phyloP scores from a whole-genome alignment of 1,140 invertebrate species.

The Drosophila miranda region DNA sequence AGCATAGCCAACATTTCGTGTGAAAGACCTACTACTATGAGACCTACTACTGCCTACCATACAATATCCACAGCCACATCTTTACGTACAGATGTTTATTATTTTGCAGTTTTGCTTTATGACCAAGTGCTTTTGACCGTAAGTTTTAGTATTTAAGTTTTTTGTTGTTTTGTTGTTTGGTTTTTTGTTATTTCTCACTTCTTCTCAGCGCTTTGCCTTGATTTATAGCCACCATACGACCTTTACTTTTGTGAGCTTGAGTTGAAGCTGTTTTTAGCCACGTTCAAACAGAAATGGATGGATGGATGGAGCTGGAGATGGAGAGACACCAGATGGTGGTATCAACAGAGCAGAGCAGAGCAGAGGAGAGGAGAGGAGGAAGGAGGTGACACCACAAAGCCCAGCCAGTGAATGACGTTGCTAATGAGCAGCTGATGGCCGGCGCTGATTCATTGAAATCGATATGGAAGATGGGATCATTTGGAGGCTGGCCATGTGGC shows the following conservation, averaged over 20 bases:
- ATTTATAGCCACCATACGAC: conserved; percentile 36
- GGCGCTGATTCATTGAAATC: conserved; percentile 59
- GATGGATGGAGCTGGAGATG: conserved; percentile 1
- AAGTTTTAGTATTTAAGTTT: conserved; percentile 36
- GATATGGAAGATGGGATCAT: conserved; percentile 21
- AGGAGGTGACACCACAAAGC: conserved; percentile 9
- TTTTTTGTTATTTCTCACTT: conserved; percentile 3
- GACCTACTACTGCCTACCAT: neutral
- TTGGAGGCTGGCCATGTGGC: neutral
- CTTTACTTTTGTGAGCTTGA: conserved; percentile 27
- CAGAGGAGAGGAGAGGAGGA: neutral
- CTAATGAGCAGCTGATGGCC: conserved; percentile 48
- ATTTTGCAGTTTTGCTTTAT: conserved; percentile 43
- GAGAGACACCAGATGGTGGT: neutral
- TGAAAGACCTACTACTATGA: conserved; percentile 1
- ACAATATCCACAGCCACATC: neutral
- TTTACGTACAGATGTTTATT: conserved; percentile 24
- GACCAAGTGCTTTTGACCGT: conserved; percentile 34
- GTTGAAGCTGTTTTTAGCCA: neutral
- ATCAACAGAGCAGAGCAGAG: neutral
- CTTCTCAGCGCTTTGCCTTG: conserved; percentile 21
- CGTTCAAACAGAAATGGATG: neutral
- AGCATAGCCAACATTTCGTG: neutral
- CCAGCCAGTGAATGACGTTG: conserved; percentile 37
- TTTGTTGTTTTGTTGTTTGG: conserved; percentile 1